Conservation (phyloP, 1,140 invertebrate species). For the Drosophila seguyi region DNA sequence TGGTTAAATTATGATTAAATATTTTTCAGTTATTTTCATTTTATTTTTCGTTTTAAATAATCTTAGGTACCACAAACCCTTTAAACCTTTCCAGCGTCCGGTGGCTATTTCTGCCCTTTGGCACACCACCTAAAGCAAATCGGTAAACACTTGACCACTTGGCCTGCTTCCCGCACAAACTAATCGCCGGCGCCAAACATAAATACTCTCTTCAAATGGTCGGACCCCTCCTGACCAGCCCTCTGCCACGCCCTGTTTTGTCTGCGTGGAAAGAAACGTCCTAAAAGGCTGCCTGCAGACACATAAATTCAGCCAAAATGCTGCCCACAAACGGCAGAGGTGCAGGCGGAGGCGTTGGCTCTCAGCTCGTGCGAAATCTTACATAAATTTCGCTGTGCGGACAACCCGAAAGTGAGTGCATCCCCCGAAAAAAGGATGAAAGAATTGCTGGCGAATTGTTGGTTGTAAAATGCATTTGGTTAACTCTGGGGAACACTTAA, state of each 20-base stretch:
- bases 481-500: conserved; percentile 29
- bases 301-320: conserved; percentile 43
- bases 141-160: conserved; percentile 1
- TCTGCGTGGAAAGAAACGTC: conserved; percentile 12
- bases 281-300: conserved; percentile 41
- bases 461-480: conserved; percentile 39
- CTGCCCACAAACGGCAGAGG: conserved; percentile 14
- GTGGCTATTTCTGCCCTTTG: not conserved
- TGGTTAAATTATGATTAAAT: no score
- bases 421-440: not conserved
- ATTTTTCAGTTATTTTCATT: not conserved
- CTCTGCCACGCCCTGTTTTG: conserved; percentile 25
- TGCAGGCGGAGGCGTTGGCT: conserved; percentile 24
- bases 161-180: conserved; percentile 17
- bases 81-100: not conserved
- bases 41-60: not conserved
- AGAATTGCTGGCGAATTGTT: conserved; percentile 20
- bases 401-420: conserved; percentile 35
- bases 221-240: conserved; percentile 2
- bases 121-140: not conserved
- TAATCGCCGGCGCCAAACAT: conserved; percentile 2
- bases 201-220: conserved; percentile 22
- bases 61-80: not conserved
- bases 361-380: conserved; percentile 51
- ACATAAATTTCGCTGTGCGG: conserved; percentile 57